Percentiles rank a stretch among this genome's conserved stretches.
phyloP scores from a whole-genome alignment of 1,140 invertebrate species.

The Trichomalopsis sarcophagae region DNA sequence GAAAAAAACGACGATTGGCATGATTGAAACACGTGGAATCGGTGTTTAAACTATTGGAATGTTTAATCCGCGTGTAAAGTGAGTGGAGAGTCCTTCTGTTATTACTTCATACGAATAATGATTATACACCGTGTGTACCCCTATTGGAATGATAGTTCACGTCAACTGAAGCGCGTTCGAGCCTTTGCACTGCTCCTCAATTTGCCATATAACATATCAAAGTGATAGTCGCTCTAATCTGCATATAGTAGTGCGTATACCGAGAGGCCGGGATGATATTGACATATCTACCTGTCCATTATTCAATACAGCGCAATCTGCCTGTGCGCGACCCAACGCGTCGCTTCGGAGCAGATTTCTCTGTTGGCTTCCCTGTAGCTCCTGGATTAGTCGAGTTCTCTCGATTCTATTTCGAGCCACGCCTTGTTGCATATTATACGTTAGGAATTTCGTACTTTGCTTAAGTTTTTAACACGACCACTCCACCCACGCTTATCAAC shows the following conservation, averaged over 20 bases:
- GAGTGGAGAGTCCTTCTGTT: too few species aligned
- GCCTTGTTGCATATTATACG: too few species aligned
- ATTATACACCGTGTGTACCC: too few species aligned
- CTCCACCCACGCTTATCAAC: too few species aligned
- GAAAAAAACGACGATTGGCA: background rate
- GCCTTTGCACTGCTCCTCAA: background rate
- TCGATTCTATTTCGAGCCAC: too few species aligned
- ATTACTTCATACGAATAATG: too few species aligned
- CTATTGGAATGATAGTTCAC: background rate
- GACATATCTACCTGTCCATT: constrained; percentile 41
- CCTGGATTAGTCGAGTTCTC: too few species aligned
- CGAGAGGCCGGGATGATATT: constrained; percentile 33
- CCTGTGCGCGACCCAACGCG: constrained; percentile 8
- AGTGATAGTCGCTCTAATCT: constrained; percentile 41
- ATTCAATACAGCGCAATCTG: constrained; percentile 37
- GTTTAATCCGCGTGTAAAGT: background rate
- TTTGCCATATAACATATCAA: constrained; percentile 29
- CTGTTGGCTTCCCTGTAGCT: background rate
- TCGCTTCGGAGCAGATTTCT: constrained; percentile 14
- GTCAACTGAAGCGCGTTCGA: constrained; percentile 5
- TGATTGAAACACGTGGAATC: constrained; percentile 21
- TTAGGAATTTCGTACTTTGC: too few species aligned
- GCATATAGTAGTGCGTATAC: background rate
- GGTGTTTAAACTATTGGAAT: background rate
- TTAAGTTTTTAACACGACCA: too few species aligned